phyloP scores from a whole-genome alignment of 2,888 invertebrate genomes.

The Plutella xylostella region DNA sequence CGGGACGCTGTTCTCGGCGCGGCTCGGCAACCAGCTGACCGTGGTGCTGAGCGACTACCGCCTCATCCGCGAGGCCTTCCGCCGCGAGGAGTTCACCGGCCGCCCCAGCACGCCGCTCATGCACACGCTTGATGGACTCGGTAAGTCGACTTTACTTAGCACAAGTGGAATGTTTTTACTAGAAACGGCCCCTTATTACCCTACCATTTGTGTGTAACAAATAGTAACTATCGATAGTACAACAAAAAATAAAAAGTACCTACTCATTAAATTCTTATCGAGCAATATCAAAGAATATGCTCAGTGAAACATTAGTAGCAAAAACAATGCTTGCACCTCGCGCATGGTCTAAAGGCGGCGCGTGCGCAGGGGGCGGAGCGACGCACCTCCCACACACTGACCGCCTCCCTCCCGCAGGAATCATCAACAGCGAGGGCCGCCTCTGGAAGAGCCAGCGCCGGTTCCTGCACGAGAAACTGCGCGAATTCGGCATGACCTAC shows the following conservation, averaged over 20 bases:
- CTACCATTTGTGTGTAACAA: not conserved
- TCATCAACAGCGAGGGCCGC: conserved; percentile 89
- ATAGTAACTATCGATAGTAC: not conserved
- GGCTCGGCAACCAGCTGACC: conserved; percentile 84
- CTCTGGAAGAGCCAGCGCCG: conserved; percentile 92
- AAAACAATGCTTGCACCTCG: not conserved
- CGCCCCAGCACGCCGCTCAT: conserved; percentile 89
- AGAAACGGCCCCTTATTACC: not conserved
- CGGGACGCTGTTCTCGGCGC: conserved; percentile 84
- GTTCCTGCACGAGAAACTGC: conserved; percentile 86
- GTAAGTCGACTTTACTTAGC: no score
- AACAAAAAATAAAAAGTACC: not conserved
- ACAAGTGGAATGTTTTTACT: not conserved
- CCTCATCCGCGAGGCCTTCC: conserved; percentile 86
- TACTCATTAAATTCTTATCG: not conserved
- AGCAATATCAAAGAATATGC: no score
- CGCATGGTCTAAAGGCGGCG: not conserved
- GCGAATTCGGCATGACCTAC: conserved; percentile 90
- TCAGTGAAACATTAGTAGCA: not conserved
- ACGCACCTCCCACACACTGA: conserved; percentile 33
- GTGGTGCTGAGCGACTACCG: conserved; percentile 90
- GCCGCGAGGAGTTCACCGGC: conserved; percentile 88
- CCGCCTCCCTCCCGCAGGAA: conserved; percentile 70
- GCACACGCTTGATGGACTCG: conserved; percentile 88
- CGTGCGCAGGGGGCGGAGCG: conserved; percentile 28